Conservation (phyloP, 2,797 vertebrate species). For the Chloroceryle inda region DNA sequence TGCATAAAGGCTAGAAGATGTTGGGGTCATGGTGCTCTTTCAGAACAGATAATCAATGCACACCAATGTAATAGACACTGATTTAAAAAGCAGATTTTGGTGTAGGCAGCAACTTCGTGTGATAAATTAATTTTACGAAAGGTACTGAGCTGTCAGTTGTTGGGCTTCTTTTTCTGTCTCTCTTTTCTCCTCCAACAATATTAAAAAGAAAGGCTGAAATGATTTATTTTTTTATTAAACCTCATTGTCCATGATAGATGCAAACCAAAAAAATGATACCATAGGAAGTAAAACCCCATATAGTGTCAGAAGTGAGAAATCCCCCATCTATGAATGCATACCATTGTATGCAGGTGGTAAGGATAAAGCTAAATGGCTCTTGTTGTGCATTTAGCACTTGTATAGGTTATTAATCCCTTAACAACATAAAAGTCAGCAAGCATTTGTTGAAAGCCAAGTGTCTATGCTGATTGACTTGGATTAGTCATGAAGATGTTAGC, state of each 20-base stretch:
- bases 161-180: rapidly evolving
- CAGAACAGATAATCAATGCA: not conserved
- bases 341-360: not conserved
- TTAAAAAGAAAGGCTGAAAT: not conserved
- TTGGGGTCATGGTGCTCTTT: not conserved
- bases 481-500: not conserved
- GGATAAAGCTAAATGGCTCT: not conserved
- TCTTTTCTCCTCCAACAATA: not conserved
- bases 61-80: not conserved
- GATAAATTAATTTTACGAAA: not conserved
- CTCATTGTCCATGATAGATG: not conserved
- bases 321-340: not conserved
- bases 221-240: not conserved
- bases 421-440: not conserved
- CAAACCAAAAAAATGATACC: not conserved
- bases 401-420: not conserved
- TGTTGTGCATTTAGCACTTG: not conserved
- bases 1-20: not conserved
- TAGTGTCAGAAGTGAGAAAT: not conserved
- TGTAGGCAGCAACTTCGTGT: not conserved
- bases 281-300: not conserved
- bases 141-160: not conserved
- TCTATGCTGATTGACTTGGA: not conserved
- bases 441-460: not conserved
- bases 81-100: not conserved